A percentile compares a stretch with the other conserved stretches of the same genome.
phyloP scores from a whole-genome alignment of 2,888 invertebrate species.

The Dilophus febrilis region DNA sequence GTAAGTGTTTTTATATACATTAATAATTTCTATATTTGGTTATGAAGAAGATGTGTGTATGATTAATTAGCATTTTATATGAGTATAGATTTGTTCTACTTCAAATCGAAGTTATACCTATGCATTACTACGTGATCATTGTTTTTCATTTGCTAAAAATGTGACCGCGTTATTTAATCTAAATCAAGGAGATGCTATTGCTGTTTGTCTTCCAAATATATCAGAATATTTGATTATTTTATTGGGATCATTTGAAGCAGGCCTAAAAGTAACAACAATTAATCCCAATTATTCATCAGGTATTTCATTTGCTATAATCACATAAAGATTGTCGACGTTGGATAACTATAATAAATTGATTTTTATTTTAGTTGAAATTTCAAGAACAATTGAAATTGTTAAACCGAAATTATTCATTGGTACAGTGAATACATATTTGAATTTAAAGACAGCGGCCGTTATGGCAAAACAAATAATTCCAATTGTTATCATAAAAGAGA shows the following conservation, averaged over 20 bases:
- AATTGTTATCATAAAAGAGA: constrained; percentile 36
- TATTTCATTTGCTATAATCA: too few species aligned
- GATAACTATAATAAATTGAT: too few species aligned
- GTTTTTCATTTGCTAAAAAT: constrained; percentile 39
- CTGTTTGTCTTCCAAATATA: constrained; percentile 47
- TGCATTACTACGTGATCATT: constrained; percentile 37
- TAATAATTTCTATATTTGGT: too few species aligned
- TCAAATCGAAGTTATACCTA: constrained; percentile 49
- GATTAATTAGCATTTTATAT: too few species aligned
- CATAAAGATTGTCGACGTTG: too few species aligned
- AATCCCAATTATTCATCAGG: constrained; percentile 47
- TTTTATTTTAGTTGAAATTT: constrained; percentile 42
- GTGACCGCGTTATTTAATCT: constrained; percentile 42
- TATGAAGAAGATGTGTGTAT: too few species aligned
- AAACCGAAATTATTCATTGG: constrained; percentile 46
- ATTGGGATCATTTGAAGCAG: constrained; percentile 43
- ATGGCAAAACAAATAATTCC: constrained; percentile 30
- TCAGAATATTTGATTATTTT: constrained; percentile 45
- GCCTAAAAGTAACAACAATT: constrained; percentile 42
- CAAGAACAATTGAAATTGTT: constrained; percentile 42
- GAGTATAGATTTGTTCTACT: constrained; percentile 45
- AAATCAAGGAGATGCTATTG: constrained; percentile 41
- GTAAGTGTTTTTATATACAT: constrained; percentile 32
- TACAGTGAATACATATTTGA: constrained; percentile 34
- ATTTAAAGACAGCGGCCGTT: constrained; percentile 31